Evolutionary conservation across 2,888 invertebrate species (phyloP).

Genomic region (Cephus runcator): DNA sequence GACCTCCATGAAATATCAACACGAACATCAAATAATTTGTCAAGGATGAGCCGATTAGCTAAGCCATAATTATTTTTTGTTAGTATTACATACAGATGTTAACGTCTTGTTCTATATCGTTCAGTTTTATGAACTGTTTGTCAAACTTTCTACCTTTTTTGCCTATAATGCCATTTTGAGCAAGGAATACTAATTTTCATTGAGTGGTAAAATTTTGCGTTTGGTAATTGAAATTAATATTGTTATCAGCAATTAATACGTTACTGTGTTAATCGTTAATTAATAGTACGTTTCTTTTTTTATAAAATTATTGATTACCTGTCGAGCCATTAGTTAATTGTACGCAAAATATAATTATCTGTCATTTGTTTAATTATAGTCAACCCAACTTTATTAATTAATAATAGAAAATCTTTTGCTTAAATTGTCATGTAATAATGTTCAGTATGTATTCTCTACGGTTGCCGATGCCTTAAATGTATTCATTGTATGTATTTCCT

Average conservation of each 20-base stretch:
- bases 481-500: background rate
- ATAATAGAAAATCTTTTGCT: background rate
- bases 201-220: background rate
- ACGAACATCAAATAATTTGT: background rate
- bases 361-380: background rate
- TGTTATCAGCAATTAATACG: background rate
- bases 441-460: background rate
- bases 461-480: background rate
- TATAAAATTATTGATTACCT: background rate
- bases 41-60: background rate
- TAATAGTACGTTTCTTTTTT: background rate
- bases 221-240: background rate
- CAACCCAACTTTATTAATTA: background rate
- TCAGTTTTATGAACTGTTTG: background rate
- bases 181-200: background rate
- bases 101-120: background rate
- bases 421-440: background rate
- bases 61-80: background rate
- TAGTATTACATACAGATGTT: background rate
- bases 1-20: conserved; percentile 28
- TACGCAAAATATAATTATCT: background rate
- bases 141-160: background rate
- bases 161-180: background rate
- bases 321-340: background rate
- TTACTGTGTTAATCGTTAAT: background rate